Base-by-base conservation (phyloP, 2,888 invertebrate genomes). In the Petrolisthes cinctipes region DNA sequence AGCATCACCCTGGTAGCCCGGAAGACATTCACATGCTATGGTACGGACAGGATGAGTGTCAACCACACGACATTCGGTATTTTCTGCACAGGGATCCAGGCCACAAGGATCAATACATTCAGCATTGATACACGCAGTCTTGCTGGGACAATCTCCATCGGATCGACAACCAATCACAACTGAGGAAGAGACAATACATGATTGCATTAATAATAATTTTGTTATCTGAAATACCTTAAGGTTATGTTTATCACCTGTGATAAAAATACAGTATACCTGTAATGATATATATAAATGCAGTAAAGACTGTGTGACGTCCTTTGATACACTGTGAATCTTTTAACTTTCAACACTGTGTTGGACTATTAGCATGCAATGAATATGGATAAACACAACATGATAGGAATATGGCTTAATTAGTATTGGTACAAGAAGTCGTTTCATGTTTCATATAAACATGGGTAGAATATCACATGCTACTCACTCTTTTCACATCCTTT, bases 11-110 rank as follows among this genome's bases (percentile, higher is more conserved):
- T 95, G 95, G 92, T 97, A 97, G 23, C 97, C 97, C 83, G 96
- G 96, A 54, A 97, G 97, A 92, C 98, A 98, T 4, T 97, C 95
- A 92, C 97, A 98, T 68, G 97, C 95, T 96, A 97, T 97, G 0
- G 97, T 97, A 90, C 97, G 94, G 6, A 97, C 96, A 0, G 97
- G 97, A 54, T 96, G 93, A 5, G 97, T 96, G 92, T 97, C 96
- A 53, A 96, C 95, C 0, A 97, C 97, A 93, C 95, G 95, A 92
- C 97, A 97, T 91, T 95, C 95, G 0, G 97, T 95, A 66, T 97
- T 97, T 84, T 94, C 94, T 78, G 95, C 94, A 92, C 98, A 98
- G 4, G 97, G 97, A 91, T 95, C 95, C 82, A 97, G 93, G 9
- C 95, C 94, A 92, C 98, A 98, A 7, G 97, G 97, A 93, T 97